Percentiles rank a stretch among this genome's conserved stretches.
phyloP scores from a whole-genome alignment of 2,797 vertebrate genomes.

The Propithecus perrieri region DNA sequence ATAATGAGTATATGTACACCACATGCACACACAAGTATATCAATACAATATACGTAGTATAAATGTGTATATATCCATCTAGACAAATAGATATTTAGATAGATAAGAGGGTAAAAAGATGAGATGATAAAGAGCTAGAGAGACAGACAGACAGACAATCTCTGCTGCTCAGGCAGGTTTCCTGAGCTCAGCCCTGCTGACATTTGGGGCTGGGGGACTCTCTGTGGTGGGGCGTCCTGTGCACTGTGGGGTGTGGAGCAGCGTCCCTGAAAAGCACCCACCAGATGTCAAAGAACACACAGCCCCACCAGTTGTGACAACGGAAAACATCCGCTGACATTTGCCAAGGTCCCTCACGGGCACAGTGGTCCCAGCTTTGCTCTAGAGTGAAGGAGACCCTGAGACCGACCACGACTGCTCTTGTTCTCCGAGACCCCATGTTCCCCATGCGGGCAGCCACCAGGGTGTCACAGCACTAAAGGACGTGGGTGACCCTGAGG shows the following conservation, averaged over 20 bases:
- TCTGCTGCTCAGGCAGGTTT: too few species aligned
- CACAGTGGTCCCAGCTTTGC: background rate
- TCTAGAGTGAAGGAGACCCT: too few species aligned
- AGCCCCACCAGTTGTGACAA: background rate
- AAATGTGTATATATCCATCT: too few species aligned
- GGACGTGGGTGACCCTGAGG: rapidly evolving
- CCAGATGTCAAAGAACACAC: background rate
- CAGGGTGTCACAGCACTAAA: rapidly evolving
- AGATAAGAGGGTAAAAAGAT: too few species aligned
- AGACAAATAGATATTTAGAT: too few species aligned
- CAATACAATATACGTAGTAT: too few species aligned
- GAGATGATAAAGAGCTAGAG: background rate
- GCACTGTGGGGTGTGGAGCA: rapidly evolving
- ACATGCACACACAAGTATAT: too few species aligned
- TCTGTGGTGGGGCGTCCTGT: rapidly evolving
- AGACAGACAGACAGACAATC: background rate
- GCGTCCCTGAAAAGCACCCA: rapidly evolving
- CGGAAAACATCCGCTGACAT: background rate
- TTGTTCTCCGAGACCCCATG: too few species aligned
- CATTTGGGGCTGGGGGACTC: rapidly evolving
- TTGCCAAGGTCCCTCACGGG: background rate
- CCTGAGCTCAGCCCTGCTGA: background rate
- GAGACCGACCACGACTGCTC: rapidly evolving
- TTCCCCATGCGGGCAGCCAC: rapidly evolving
- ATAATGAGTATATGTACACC: too few species aligned